A percentile compares a stretch with the other conserved stretches of the same genome.
Conservation (phyloP, 92 coral and sea anemone genomes). For the Phymanthus crucifer region DNA sequence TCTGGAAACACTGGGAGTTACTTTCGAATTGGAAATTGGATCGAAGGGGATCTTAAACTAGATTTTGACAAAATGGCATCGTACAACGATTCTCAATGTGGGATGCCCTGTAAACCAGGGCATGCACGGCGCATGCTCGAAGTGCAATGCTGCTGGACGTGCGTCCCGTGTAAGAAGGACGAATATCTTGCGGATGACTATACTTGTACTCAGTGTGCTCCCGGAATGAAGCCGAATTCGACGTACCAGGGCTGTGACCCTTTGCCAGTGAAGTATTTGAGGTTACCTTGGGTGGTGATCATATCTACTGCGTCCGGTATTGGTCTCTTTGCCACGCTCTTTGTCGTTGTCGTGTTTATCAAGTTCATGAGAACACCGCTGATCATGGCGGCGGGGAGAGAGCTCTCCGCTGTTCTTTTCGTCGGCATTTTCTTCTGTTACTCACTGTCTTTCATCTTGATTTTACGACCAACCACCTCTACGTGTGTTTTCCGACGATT, state of each 20-base stretch:
- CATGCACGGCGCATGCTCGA: conserved; percentile 44
- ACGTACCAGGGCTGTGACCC: conserved; percentile 54
- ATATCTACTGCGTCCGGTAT: conserved; percentile 39
- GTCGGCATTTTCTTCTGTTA: conserved; percentile 64
- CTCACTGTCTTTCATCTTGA: conserved; percentile 49
- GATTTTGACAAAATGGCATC: neutral
- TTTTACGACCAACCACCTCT: conserved; percentile 40
- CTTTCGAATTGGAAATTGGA: conserved; percentile 56
- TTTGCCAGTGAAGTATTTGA: conserved; percentile 43
- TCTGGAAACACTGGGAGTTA: conserved; percentile 14
- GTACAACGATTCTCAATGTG: conserved; percentile 62
- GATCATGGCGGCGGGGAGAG: conserved; percentile 81
- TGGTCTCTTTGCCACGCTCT: conserved; percentile 56
- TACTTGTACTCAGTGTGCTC: conserved; percentile 65
- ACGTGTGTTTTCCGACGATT: conserved; percentile 62
- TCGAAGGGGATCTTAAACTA: conserved; percentile 41
- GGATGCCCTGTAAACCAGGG: conserved; percentile 61
- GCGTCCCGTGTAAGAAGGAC: conserved; percentile 56
- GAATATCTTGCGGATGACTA: conserved; percentile 56
- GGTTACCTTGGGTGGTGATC: conserved; percentile 41
- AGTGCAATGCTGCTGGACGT: conserved; percentile 80
- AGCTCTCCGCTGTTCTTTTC: conserved; percentile 59
- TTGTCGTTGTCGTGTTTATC: conserved; percentile 53
- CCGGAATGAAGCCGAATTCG: conserved; percentile 56
- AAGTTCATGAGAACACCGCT: conserved; percentile 61